Evolutionary conservation across 2,888 invertebrate species (phyloP).

Genomic region (Leptopterna dolabrata): DNA sequence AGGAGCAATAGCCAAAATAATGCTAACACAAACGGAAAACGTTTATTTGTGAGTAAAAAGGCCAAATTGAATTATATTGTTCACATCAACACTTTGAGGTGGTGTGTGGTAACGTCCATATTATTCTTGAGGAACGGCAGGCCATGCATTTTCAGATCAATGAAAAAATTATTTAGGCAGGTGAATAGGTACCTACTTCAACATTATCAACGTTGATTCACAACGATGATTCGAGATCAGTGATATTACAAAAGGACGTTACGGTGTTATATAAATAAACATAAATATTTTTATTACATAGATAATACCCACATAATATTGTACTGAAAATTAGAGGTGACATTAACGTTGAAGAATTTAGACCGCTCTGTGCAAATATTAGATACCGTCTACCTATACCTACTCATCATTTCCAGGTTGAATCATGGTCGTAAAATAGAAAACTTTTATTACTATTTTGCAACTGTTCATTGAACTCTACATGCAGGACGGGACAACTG

Average conservation of each 20-base stretch:
- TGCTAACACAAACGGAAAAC: constrained; percentile 13
- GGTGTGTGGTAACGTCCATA: neutral
- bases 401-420: too few relatives aligned
- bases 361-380: neutral
- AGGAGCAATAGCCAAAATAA: neutral
- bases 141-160: neutral
- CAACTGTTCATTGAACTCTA: too few relatives aligned
- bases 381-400: too few relatives aligned
- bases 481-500: too few relatives aligned
- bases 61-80: neutral
- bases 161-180: neutral
- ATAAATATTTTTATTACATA: neutral
- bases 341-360: neutral
- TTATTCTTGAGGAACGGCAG: neutral
- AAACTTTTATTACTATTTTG: neutral
- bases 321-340: neutral
- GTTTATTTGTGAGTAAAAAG: constrained; percentile 1
- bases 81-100: neutral
- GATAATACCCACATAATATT: neutral
- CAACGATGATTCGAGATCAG: neutral
- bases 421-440: neutral
- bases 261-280: neutral
- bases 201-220: neutral
- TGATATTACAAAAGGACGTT: neutral
- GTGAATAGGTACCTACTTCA: neutral